These are phyloP conservation scores for Chloromyia formosa DNA, from an alignment of 2,888 invertebrate species.

Conservation along the genomic window DNA sequence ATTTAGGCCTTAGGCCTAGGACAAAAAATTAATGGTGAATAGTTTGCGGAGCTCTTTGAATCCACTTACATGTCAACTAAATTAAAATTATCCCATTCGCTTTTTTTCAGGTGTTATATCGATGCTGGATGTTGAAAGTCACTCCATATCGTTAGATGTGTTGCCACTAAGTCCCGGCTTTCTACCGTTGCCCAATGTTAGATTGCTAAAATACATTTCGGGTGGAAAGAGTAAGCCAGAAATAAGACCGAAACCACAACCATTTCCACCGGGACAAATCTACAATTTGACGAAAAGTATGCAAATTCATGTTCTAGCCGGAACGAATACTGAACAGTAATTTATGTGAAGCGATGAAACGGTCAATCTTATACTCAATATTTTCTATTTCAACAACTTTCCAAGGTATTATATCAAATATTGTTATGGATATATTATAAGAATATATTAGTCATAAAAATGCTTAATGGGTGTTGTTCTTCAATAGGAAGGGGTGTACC, in stretches of 20 bases:
- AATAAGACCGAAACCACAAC: conserved; percentile 82
- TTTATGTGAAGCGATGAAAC: not conserved
- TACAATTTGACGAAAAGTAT: conserved; percentile 92
- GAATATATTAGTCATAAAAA: not conserved
- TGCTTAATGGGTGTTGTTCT: not conserved
- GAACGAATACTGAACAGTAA: conserved; percentile 58
- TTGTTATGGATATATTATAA: not conserved
- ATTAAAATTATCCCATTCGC: too few relatives aligned
- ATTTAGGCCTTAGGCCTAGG: too few relatives aligned
- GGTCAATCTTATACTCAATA: not conserved
- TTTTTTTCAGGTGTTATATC: conserved; percentile 72
- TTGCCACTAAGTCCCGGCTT: conserved; percentile 93
- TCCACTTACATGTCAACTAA: too few relatives aligned
- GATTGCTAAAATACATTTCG: conserved; percentile 89
- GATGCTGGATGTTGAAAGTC: conserved; percentile 73
- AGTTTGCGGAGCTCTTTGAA: too few relatives aligned
- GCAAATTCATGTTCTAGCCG: conserved; percentile 86
- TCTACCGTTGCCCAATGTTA: conserved; percentile 86
- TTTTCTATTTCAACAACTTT: not conserved
- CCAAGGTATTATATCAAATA: not conserved
- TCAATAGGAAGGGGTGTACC: not conserved
- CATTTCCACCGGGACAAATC: conserved; percentile 90
- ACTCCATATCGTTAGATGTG: conserved; percentile 84
- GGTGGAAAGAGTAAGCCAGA: conserved; percentile 70
- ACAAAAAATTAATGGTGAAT: too few relatives aligned